Conservation (phyloP, 35 echinoderm and acorn worm genomes). For the Nesometra sesokonis region DNA sequence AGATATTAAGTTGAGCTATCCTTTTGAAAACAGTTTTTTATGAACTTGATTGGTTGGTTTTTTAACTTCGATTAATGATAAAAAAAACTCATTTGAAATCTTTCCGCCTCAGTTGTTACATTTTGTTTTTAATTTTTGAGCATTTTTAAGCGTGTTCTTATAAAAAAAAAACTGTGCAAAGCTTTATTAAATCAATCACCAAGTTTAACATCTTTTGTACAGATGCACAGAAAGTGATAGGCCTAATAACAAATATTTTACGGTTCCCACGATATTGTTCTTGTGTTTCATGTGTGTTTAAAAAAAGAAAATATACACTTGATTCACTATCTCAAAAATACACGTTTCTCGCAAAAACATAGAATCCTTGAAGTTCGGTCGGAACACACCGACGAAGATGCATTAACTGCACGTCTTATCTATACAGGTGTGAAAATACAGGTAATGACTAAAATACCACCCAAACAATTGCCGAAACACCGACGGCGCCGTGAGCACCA, state of each 20-base stretch:
- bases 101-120: too few species aligned
- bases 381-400: neutral
- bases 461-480: neutral
- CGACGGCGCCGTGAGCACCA: neutral
- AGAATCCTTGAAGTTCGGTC: neutral
- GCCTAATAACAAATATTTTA: neutral
- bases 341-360: neutral
- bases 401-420: neutral
- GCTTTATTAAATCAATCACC: too few species aligned
- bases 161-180: too few species aligned
- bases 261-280: neutral
- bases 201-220: too few species aligned
- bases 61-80: too few species aligned
- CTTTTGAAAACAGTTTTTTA: too few species aligned
- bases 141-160: too few species aligned
- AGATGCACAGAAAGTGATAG: too few species aligned
- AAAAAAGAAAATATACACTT: neutral
- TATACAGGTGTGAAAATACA: neutral
- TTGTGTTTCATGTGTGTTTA: neutral
- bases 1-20: too few species aligned
- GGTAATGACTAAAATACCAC: neutral
- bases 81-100: too few species aligned
- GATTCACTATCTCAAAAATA: neutral
- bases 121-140: too few species aligned
- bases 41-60: too few species aligned